Percentiles rank a stretch among this genome's conserved stretches.
Evolutionary conservation across 2,888 invertebrate genomes (phyloP).

Genomic region (Andrena fulva): DNA sequence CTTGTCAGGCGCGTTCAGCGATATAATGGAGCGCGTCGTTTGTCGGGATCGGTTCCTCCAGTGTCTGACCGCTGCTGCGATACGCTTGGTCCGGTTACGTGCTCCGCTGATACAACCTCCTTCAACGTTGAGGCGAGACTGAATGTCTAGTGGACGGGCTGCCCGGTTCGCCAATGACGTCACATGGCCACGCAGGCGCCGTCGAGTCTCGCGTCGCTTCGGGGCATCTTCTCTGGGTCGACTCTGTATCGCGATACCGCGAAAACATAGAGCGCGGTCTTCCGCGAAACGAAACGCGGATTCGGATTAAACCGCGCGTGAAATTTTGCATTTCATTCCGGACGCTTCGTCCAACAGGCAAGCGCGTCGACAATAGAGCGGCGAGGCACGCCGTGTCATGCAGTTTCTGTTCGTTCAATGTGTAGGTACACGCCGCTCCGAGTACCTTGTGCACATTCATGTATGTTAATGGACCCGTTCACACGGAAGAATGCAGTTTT

Average conservation of each 20-base stretch:
- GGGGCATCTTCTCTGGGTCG: constrained; percentile 59
- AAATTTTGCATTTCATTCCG: neutral
- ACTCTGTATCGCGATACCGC: constrained; percentile 42
- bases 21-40: constrained; percentile 10
- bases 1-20: neutral
- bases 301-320: constrained; percentile 8
- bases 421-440: neutral
- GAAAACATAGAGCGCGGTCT: constrained; percentile 51
- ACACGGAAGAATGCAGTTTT: too few relatives aligned
- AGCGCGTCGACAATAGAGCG: neutral
- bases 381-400: neutral
- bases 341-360: neutral
- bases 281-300: constrained; percentile 13
- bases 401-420: neutral
- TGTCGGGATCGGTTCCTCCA: neutral
- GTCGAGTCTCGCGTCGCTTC: constrained; percentile 71
- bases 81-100: constrained; percentile 10
- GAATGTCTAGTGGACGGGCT: constrained; percentile 80
- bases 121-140: constrained; percentile 82
- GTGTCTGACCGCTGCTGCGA: constrained; percentile 42
- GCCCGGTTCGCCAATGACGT: constrained; percentile 82
- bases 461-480: too few relatives aligned
- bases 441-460: too few relatives aligned
- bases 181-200: constrained; percentile 80
- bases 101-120: constrained; percentile 47